Evolutionary conservation across 2,888 invertebrate species (phyloP).

Genomic region (Lithophane ornitopus): DNA sequence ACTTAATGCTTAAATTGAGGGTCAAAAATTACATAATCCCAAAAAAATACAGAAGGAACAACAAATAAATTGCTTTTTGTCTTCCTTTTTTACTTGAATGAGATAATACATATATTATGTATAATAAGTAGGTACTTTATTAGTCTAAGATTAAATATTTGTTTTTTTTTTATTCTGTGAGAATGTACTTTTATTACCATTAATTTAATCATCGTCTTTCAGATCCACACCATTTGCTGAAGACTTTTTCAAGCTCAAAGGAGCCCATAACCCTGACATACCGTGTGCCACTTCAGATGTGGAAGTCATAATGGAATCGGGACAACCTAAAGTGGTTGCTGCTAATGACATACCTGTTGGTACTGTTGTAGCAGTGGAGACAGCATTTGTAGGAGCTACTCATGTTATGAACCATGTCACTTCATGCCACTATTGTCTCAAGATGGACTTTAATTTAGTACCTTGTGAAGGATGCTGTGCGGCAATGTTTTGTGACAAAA

Average conservation of each 20-base stretch:
- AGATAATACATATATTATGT: too few species aligned
- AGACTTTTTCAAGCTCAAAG: constrained; percentile 34
- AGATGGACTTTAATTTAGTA: constrained; percentile 39
- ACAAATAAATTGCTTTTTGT: too few species aligned
- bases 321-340: constrained; percentile 42
- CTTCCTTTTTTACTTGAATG: too few species aligned
- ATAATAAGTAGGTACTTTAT: too few species aligned
- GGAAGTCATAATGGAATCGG: constrained; percentile 27
- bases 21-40: too few species aligned
- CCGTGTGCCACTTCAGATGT: constrained; percentile 44
- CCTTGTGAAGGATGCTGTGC: constrained; percentile 45
- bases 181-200: neutral
- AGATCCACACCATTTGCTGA: constrained; percentile 26
- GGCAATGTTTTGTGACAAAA: constrained; percentile 43
- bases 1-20: too few species aligned
- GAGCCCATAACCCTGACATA: constrained; percentile 26
- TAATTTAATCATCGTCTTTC: constrained; percentile 14
- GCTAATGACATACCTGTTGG: constrained; percentile 43
- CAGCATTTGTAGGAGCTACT: constrained; percentile 22
- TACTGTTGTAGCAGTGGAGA: constrained; percentile 41
- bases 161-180: too few species aligned
- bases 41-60: too few species aligned
- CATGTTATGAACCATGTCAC: neutral
- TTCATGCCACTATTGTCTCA: constrained; percentile 43
- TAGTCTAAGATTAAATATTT: neutral